Evolutionary conservation across 2,888 invertebrate genomes (phyloP).

Genomic region (Allygus modestus): DNA sequence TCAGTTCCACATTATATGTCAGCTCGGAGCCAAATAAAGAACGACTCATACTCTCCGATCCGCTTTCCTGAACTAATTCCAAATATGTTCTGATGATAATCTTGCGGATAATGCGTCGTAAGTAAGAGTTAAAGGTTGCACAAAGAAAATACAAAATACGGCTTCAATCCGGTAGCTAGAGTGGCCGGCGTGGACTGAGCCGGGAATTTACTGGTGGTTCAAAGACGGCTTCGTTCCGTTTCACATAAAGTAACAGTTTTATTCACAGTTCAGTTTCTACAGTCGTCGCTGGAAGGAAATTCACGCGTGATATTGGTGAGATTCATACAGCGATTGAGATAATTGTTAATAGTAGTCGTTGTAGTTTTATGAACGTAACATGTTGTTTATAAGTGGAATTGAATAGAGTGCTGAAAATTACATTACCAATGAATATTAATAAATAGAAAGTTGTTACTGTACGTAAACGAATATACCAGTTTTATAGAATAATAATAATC

Average conservation of each 20-base stretch:
- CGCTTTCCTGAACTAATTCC: slow-evolving; percentile 16
- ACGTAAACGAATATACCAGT: no score
- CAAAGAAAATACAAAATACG: slow-evolving; percentile 30
- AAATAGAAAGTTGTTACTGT: no score
- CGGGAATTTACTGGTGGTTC: background rate
- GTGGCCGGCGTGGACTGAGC: background rate
- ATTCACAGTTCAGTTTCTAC: background rate
- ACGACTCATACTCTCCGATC: background rate
- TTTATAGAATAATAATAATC: no score
- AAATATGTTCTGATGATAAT: slow-evolving; percentile 36
- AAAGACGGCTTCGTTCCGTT: slow-evolving; percentile 11
- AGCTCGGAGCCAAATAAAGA: background rate
- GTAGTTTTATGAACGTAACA: no score
- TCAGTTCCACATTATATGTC: background rate
- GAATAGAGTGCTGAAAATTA: no score
- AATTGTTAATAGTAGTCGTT: no score
- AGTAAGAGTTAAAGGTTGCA: slow-evolving; percentile 30
- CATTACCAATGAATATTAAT: no score
- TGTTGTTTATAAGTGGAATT: no score
- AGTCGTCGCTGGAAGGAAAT: no score
- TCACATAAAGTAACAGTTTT: slow-evolving; percentile 10
- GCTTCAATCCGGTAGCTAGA: slow-evolving; percentile 29
- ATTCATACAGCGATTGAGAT: no score
- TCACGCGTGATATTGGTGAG: no score
- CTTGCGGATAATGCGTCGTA: slow-evolving; percentile 16